A percentile compares a stretch with the other conserved stretches of the same genome.
phyloP scores from a whole-genome alignment of 2,797 vertebrate genomes.

The Zenarchopterus dispar region DNA sequence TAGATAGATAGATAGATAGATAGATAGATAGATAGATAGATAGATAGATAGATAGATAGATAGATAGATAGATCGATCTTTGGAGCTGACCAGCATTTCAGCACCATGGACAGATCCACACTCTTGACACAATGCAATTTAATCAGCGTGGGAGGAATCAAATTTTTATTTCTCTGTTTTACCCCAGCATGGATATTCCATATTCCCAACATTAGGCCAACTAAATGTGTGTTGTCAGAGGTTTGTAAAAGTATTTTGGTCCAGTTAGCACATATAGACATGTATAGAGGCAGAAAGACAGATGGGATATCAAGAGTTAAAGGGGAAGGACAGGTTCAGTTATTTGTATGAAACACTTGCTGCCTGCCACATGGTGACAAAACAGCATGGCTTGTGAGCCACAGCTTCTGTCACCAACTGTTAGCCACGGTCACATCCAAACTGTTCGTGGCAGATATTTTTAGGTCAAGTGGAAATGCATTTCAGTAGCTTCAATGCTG shows the following conservation, averaged over 20 bases:
- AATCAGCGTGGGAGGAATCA: too few species aligned
- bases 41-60: constrained; percentile 28
- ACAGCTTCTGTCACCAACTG: constrained; percentile 74
- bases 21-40: constrained; percentile 21
- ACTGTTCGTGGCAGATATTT: constrained; percentile 60
- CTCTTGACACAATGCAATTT: constrained; percentile 2
- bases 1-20: constrained; percentile 9
- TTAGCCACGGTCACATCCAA: constrained; percentile 62
- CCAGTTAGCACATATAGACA: background rate
- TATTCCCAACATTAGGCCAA: constrained; percentile 3
- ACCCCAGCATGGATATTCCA: background rate
- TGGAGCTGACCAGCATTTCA: constrained; percentile 37
- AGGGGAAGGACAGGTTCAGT: constrained; percentile 35
- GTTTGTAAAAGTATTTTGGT: background rate
- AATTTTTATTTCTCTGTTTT: constrained; percentile 20
- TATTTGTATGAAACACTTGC: constrained; percentile 52
- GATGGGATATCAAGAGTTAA: constrained; percentile 14
- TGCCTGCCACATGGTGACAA: constrained; percentile 69
- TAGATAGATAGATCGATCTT: constrained; percentile 43
- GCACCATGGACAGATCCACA: constrained; percentile 66
- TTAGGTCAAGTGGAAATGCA: constrained; percentile 54
- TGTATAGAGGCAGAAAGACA: background rate
- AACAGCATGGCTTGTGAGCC: constrained; percentile 68
- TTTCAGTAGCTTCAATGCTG: constrained; percentile 20
- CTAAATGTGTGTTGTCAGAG: constrained; percentile 11